Evolutionary conservation across 64 coral and sea anemone genomes (phyloP), one percentile per base, ranked within the genome.

Genomic region (Dendronephthya gigantea): DNA sequence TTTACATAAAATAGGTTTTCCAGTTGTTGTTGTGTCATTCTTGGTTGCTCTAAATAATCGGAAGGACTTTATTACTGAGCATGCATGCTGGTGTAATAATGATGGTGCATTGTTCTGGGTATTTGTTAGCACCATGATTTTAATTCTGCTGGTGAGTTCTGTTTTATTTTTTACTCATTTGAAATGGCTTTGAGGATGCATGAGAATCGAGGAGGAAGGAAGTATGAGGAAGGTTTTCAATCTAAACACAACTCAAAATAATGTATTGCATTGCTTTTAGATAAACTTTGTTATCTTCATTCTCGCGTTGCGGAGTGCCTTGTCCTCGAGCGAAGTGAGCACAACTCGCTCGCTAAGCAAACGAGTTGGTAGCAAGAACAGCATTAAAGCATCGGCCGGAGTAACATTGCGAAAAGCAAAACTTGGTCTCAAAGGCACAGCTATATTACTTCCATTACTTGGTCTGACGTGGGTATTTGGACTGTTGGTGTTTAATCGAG

Each of bases 401-500:
- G 8, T 22, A 4, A 62, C 55, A 27, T 62, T n/a, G 17, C 19
- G 25, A 27, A 62, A n/a, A 62, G 72, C 72, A 29, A 79, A 39
- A 39, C 9, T 39, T 79, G 72, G 27, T 12, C 32, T 79, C 13
- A 79, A 79, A 39, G 72, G 32, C 9, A 36, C 32, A 28, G 72
- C 72, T 8, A 29, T 79, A 12, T 33, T 79, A 33, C 72, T 79
- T 0, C 72, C 72, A 2, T 39, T 79, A 19, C 72, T 79, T 79
- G 72, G 72, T 4, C 72, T 79, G 19, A 79, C 72, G 9, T 79
- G 72, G 72, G 36, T 79, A 34, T 79, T 79, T 39, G 72, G 72
- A 39, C 72, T 79, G 22, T 33, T 79, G 2, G 72, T 79, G 72
- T 35, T 79, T 2, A 13, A 79, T 79, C 19, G 29, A 79, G 32